Evolutionary conservation across 2,888 invertebrate species (phyloP), one percentile per base, ranked within the genome.

Genomic region (Nezara viridula): DNA sequence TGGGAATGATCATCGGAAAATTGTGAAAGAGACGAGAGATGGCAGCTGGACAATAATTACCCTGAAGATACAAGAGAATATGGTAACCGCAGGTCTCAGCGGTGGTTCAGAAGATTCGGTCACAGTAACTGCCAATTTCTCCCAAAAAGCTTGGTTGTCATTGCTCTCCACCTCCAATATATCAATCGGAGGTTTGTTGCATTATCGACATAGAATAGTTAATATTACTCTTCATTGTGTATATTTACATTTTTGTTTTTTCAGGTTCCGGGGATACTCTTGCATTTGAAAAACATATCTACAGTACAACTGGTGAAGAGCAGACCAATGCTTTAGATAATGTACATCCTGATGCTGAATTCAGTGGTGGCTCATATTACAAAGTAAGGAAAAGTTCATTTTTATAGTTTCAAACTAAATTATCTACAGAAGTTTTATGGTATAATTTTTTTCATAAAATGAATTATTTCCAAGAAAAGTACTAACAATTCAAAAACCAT

Each of bases 41-140:
- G 95, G 95, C 9, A 95, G 95, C 90, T 96, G 96, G 96, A 94
- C 95, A 90, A 94, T 95, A 86, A 93, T 96, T 86, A 93, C 94
- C 86, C 92, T 96, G 37, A 93, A 93, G 90, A 93, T 95, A 40
- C 94, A 94, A 90, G 94, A 93, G 88, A 91, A 91, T 88, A 90
- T 90, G 77, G 90, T 92, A 37, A 89, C 90, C 44, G 91, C 91
- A 6, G 90, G 91, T 44, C 89, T 92, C n/a, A 89, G 87, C 19
- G 91, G 89, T 40, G 91, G 89, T 32, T 90, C 89, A 24, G 90
- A 86, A n/a, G 90, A 90, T 55, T 81, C 81, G 44, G 81, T 81
- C 44, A 89, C 86, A 7, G 88, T 87, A 21, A 81, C 89, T 19
- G 91, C 91, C 44, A 92, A 92, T 90, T 92, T 92, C 89, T 92